Percentiles rank a stretch among this genome's conserved stretches.
Evolutionary conservation across 2,113 vertebrate genomes (phyloP).

Genomic region (Gnathonemus longibarbis): DNA sequence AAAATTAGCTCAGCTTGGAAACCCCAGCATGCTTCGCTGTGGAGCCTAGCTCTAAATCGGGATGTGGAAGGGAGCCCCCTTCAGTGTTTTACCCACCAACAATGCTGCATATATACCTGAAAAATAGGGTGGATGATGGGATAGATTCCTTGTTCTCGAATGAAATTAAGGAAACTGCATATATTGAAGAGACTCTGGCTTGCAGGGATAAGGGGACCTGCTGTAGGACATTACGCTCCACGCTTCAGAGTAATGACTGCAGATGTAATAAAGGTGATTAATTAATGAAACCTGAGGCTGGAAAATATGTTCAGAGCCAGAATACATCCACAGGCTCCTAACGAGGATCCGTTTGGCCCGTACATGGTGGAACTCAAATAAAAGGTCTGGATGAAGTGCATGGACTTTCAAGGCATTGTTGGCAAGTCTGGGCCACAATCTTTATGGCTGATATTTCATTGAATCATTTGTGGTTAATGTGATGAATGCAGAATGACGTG

Average conservation of each 20-base stretch:
- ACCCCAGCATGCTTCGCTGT: background rate
- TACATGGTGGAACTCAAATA: background rate
- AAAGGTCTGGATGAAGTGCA: background rate
- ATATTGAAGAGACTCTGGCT: background rate
- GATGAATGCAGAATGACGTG: background rate
- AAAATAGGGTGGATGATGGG: background rate
- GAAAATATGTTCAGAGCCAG: background rate
- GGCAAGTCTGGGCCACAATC: background rate
- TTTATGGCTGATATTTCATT: background rate
- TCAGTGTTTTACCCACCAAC: background rate
- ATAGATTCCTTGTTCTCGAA: background rate
- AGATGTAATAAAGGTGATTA: constrained; percentile 14
- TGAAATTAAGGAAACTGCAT: background rate
- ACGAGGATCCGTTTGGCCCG: background rate
- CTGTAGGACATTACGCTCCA: background rate
- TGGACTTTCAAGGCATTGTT: background rate
- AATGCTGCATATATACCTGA: background rate
- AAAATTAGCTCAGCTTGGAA: background rate
- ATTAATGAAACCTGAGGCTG: background rate
- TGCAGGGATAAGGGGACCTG: background rate
- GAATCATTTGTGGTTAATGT: background rate
- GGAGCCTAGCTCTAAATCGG: background rate
- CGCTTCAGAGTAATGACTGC: constrained; percentile 5
- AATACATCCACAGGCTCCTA: background rate
- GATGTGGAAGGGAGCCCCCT: background rate